Conservation (phyloP, 2,888 invertebrate genomes). For the Ophion ellenae region DNA sequence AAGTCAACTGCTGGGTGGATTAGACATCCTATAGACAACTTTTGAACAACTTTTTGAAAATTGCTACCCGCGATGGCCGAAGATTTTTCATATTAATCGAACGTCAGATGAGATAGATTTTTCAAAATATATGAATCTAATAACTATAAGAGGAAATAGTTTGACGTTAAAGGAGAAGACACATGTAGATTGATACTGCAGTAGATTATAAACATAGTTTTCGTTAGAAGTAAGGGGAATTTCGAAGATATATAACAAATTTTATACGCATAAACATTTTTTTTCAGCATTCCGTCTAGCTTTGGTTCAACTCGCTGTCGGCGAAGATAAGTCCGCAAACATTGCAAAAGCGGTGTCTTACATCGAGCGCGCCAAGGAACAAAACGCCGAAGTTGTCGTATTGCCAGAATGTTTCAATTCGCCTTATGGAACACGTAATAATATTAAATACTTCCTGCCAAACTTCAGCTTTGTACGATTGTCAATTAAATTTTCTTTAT, state of each 20-base stretch:
- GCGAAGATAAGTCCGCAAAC: conserved; percentile 90
- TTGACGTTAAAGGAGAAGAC: too few species aligned
- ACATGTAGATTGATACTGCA: too few species aligned
- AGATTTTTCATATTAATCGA: too few species aligned
- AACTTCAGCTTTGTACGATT: conserved; percentile 13
- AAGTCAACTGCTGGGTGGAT: too few species aligned
- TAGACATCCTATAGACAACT: too few species aligned
- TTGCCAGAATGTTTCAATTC: conserved; percentile 97
- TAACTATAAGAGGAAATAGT: too few species aligned
- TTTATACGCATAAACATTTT: background rate
- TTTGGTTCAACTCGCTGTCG: conserved; percentile 92
- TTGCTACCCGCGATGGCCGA: too few species aligned
- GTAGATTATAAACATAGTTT: background rate
- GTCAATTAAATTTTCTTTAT: background rate
- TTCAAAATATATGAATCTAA: too few species aligned
- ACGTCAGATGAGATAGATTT: too few species aligned
- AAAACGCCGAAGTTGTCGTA: conserved; percentile 87
- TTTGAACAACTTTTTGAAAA: too few species aligned
- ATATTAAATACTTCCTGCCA: background rate
- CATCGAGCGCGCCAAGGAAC: conserved; percentile 89
- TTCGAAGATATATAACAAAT: background rate
- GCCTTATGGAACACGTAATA: conserved; percentile 93
- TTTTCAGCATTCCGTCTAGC: conserved; percentile 89
- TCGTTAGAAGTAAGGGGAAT: background rate
- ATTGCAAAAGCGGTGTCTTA: conserved; percentile 89